Evolutionary conservation across 2,113 vertebrate species (phyloP), one percentile per base, ranked within the genome.

Genomic region (Prinia subflava): DNA sequence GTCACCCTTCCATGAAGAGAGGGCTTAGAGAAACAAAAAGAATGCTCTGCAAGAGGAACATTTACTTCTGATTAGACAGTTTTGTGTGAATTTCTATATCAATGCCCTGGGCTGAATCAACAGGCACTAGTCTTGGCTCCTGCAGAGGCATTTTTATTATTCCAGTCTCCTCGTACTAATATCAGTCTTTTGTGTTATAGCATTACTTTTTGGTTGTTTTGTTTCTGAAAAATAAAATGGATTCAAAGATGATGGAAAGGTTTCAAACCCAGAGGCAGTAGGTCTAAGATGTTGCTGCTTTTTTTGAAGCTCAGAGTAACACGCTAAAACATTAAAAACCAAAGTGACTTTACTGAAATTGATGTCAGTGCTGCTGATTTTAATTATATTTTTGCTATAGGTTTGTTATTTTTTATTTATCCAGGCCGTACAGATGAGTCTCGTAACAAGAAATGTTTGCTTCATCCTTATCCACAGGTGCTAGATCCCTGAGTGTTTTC

Each of bases 1-100:
- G 56, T 78, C 52, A 62, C n/a, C 31, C 35, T 80, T 88, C 68
- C 39, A 67, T 46, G 76, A 77, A 57, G 6, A 74, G 33, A 55
- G 16, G 17, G 13, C n/a, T 92, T 68, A 60, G 20, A 73, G 69
- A 84, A 92, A 75, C 55, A 90, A 73, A 95, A 93, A 68, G 28
- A 83, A 73, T 52, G 35, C 27, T 63, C 64, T 75, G 35, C 17
- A 89, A 76, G 91, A 91, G 63, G 57, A 87, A 13, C 44, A 87
- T 91, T 94, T 92, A 60, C 31, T 91, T 79, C 62, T 92, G 89
- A 87, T 91, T 81, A 95, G 53, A n/a, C 31, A 71, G n/a, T 59
- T 94, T 70, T 42, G 39, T 79, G 57, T 78, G 60, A 56, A 75
- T 92, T 75, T 89, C 56, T 94, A 1, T 87, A 57, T 78, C n/a